A percentile compares a stretch with the other conserved stretches of the same genome.
These are phyloP conservation scores for Hypomecis punctinalis DNA, from an alignment of 2,888 invertebrate genomes.

Conservation along the genomic window DNA sequence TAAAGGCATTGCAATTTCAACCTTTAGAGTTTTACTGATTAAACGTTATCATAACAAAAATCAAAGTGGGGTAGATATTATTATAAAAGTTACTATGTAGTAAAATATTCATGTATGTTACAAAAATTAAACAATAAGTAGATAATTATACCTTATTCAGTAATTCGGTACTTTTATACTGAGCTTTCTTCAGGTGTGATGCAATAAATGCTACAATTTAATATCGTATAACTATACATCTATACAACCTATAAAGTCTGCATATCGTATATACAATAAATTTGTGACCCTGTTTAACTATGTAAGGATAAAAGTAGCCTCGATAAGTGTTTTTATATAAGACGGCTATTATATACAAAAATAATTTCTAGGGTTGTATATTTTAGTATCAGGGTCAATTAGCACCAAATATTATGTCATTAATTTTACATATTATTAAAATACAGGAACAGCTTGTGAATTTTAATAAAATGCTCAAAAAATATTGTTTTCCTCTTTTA, in stretches of 20 bases:
- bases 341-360: conserved; percentile 67
- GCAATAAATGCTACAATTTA: conserved; percentile 68
- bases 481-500: conserved; percentile 36
- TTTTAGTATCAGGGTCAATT: conserved; percentile 63
- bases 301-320: conserved; percentile 69
- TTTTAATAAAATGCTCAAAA: neutral
- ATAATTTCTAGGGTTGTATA: conserved; percentile 51
- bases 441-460: conserved; percentile 19
- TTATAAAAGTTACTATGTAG: conserved; percentile 6
- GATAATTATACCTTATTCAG: conserved; percentile 41
- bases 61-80: conserved; percentile 5
- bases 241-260: conserved; percentile 59
- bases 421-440: conserved; percentile 25
- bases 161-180: conserved; percentile 59
- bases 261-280: conserved; percentile 67
- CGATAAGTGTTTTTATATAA: conserved; percentile 64
- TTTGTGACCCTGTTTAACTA: conserved; percentile 76
- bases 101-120: conserved; percentile 17
- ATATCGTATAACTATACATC: conserved; percentile 54
- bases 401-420: conserved; percentile 67
- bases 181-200: conserved; percentile 84
- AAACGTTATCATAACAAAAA: neutral
- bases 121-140: conserved; percentile 35
- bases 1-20: neutral
- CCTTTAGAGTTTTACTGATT: neutral